phyloP scores from a whole-genome alignment of 2,888 invertebrate species.

The Clostera curtula region DNA sequence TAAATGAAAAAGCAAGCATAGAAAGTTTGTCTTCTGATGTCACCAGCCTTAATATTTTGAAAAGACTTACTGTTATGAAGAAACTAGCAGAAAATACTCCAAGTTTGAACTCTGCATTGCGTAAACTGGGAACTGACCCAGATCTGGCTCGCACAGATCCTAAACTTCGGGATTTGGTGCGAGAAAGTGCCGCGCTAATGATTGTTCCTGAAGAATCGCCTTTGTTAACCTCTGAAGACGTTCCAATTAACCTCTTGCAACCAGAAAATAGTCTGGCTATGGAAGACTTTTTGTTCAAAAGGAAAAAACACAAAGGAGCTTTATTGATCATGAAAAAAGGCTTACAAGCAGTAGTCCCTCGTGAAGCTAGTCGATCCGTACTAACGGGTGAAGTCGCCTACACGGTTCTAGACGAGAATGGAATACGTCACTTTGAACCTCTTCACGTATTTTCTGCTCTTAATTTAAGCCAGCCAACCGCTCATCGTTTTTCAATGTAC shows the following conservation, averaged over 20 bases:
- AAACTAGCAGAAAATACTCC: constrained; percentile 81
- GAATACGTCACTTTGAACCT: constrained; percentile 84
- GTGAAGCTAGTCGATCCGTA: constrained; percentile 83
- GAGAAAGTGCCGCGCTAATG: constrained; percentile 83
- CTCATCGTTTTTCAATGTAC: constrained; percentile 80
- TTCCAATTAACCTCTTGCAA: constrained; percentile 80
- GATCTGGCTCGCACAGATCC: constrained; percentile 81
- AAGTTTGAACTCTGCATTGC: constrained; percentile 75
- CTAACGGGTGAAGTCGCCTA: constrained; percentile 84
- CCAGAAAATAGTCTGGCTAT: constrained; percentile 83
- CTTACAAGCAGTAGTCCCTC: constrained; percentile 83
- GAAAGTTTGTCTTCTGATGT: constrained; percentile 73
- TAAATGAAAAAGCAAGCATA: constrained; percentile 73
- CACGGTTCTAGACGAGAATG: constrained; percentile 84
- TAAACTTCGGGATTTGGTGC: constrained; percentile 79
- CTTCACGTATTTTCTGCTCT: constrained; percentile 83
- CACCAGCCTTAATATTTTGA: constrained; percentile 79
- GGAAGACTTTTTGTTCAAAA: constrained; percentile 81
- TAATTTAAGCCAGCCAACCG: constrained; percentile 78
- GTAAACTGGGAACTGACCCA: constrained; percentile 78
- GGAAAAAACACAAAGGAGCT: constrained; percentile 73
- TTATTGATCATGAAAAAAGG: constrained; percentile 84
- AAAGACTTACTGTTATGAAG: constrained; percentile 80
- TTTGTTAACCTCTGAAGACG: constrained; percentile 78
- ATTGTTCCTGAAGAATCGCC: constrained; percentile 78